phyloP scores from a whole-genome alignment of 2,888 invertebrate genomes.

The Drosophila neotestacea region DNA sequence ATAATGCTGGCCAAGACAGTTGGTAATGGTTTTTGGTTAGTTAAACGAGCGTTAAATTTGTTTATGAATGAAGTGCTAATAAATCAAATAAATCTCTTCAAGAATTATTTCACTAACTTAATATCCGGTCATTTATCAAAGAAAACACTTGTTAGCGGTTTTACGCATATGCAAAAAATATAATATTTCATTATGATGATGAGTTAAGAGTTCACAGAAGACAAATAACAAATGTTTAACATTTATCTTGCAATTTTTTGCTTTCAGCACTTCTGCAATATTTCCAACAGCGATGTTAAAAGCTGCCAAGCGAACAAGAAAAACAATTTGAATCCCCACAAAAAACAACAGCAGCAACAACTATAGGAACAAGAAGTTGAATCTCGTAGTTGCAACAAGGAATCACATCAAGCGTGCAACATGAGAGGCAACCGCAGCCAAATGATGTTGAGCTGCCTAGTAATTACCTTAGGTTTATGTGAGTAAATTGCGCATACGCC shows the following conservation, averaged over 20 bases:
- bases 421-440: slow-evolving; percentile 54
- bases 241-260: slow-evolving; percentile 31
- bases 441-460: slow-evolving; percentile 68
- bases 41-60: slow-evolving; percentile 53
- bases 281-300: slow-evolving; percentile 50
- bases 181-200: slow-evolving; percentile 23
- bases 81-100: slow-evolving; percentile 68
- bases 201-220: neutral
- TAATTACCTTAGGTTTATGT: slow-evolving; percentile 79
- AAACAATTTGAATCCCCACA: slow-evolving; percentile 28
- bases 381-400: slow-evolving; percentile 11
- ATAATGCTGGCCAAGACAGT: slow-evolving; percentile 30
- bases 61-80: slow-evolving; percentile 68
- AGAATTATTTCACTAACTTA: slow-evolving; percentile 48
- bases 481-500: slow-evolving; percentile 59
- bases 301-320: slow-evolving; percentile 32
- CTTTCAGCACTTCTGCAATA: slow-evolving; percentile 41
- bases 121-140: slow-evolving; percentile 62
- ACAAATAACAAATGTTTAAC: slow-evolving; percentile 43
- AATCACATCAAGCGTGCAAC: slow-evolving; percentile 29
- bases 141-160: slow-evolving; percentile 44
- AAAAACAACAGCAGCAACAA: slow-evolving; percentile 8
- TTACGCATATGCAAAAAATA: slow-evolving; percentile 50
- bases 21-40: slow-evolving; percentile 40
- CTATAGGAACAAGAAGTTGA: slow-evolving; percentile 10